Percentiles rank a stretch among this genome's conserved stretches.
These are phyloP conservation scores for Lepas anatifera DNA, from an alignment of 2,888 invertebrate genomes.

Conservation along the genomic window DNA sequence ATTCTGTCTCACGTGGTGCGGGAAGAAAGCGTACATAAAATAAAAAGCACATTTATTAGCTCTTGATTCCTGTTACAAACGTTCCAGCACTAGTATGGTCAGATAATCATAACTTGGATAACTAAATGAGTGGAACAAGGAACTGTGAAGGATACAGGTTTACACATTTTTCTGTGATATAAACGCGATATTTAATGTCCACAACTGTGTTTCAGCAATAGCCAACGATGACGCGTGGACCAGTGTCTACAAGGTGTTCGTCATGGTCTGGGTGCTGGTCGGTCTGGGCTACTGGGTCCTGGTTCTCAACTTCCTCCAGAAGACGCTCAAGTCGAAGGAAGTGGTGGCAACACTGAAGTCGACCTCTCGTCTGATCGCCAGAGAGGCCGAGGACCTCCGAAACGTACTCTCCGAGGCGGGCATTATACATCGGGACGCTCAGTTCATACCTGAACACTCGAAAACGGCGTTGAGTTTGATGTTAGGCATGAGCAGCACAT, in stretches of 20 bases:
- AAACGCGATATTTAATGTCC: background rate
- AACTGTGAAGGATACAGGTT: no score
- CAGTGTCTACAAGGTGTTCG: slow-evolving; percentile 58
- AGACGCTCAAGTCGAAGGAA: slow-evolving; percentile 20
- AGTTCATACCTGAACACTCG: background rate
- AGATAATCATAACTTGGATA: no score
- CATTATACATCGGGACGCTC: background rate
- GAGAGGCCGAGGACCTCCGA: background rate
- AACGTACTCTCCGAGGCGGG: background rate
- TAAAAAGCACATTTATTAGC: no score
- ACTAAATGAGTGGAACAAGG: no score
- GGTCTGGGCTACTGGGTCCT: slow-evolving; percentile 81
- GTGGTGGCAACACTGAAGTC: background rate
- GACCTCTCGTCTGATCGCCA: background rate
- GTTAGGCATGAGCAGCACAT: background rate
- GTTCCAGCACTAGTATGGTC: no score
- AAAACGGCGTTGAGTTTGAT: background rate
- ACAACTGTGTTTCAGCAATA: background rate
- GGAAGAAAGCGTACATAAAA: slow-evolving; percentile 37
- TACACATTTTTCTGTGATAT: no score
- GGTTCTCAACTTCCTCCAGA: slow-evolving; percentile 35
- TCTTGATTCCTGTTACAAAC: no score
- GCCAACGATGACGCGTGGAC: slow-evolving; percentile 20
- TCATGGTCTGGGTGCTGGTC: slow-evolving; percentile 78
- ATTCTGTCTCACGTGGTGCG: no score